These are phyloP conservation scores for Odontophorus gujanensis DNA, from an alignment of 2,113 vertebrate genomes.

Conservation along the genomic window DNA sequence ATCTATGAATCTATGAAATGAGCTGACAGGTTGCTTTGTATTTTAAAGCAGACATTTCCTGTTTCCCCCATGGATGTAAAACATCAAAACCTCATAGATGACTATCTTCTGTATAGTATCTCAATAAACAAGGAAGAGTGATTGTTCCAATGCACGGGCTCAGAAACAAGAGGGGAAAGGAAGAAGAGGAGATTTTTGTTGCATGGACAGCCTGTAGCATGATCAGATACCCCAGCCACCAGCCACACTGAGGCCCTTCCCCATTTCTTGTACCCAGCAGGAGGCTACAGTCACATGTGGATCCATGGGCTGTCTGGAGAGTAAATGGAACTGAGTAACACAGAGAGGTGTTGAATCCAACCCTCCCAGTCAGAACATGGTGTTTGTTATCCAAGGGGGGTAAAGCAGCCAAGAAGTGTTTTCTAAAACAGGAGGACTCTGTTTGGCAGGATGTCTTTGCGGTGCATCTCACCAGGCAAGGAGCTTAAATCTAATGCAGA, in stretches of 20 bases:
- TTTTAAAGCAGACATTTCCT: neutral
- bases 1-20: no score
- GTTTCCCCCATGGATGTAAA: neutral
- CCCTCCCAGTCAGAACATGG: neutral
- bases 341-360: neutral
- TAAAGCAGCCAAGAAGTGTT: conserved; percentile 27
- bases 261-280: neutral
- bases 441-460: conserved; percentile 22
- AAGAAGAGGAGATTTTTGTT: neutral
- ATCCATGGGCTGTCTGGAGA: neutral
- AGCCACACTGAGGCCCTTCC: neutral
- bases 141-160: neutral
- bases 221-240: neutral
- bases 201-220: rapidly evolving
- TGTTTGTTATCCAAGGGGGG: neutral
- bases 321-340: neutral
- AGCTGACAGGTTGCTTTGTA: neutral
- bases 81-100: neutral
- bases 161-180: neutral
- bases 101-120: neutral
- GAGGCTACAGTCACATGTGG: neutral
- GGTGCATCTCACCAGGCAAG: conserved; percentile 26
- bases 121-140: neutral
- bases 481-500: conserved; percentile 37
- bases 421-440: conserved; percentile 45